phyloP scores from a whole-genome alignment of 2,797 vertebrate genomes.

The Platyrinchus mystaceus region DNA sequence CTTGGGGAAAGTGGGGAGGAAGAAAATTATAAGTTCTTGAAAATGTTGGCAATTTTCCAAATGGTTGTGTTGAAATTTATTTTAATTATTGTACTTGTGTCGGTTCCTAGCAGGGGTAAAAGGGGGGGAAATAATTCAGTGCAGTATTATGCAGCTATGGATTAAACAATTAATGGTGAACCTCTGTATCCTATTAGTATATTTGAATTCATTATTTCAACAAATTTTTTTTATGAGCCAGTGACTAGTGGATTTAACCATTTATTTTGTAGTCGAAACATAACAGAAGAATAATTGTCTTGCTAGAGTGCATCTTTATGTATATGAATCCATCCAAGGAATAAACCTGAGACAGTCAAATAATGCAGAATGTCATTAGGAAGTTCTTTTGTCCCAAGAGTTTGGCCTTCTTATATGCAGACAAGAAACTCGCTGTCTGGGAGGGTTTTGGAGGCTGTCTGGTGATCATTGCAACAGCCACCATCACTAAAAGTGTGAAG shows the following conservation, averaged over 20 bases:
- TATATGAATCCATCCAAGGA: not conserved
- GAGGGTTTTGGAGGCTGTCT: not conserved
- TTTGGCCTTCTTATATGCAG: not conserved
- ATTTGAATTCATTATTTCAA: constrained; percentile 63
- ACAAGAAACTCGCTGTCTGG: not conserved
- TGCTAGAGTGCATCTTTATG: not conserved
- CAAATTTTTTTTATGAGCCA: constrained; percentile 34
- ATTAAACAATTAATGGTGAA: constrained; percentile 73
- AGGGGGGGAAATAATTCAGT: constrained; percentile 60
- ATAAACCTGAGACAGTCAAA: not conserved
- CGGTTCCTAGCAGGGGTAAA: constrained; percentile 69
- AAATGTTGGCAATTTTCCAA: constrained; percentile 75
- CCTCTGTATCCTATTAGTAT: constrained; percentile 46
- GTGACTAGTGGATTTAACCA: constrained; percentile 34
- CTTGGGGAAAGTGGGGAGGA: constrained; percentile 21
- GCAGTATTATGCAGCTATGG: constrained; percentile 56
- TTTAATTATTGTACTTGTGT: constrained; percentile 80
- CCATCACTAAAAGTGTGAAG: not conserved
- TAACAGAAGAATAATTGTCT: not conserved
- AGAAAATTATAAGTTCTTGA: constrained; percentile 79
- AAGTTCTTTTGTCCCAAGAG: not conserved
- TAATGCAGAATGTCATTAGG: not conserved
- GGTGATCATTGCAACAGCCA: not conserved
- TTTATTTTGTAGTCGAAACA: constrained; percentile 49
- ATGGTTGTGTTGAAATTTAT: constrained; percentile 75